Evolutionary conservation across 2,888 invertebrate species (phyloP).

Genomic region (Lasioglossum lativentre): DNA sequence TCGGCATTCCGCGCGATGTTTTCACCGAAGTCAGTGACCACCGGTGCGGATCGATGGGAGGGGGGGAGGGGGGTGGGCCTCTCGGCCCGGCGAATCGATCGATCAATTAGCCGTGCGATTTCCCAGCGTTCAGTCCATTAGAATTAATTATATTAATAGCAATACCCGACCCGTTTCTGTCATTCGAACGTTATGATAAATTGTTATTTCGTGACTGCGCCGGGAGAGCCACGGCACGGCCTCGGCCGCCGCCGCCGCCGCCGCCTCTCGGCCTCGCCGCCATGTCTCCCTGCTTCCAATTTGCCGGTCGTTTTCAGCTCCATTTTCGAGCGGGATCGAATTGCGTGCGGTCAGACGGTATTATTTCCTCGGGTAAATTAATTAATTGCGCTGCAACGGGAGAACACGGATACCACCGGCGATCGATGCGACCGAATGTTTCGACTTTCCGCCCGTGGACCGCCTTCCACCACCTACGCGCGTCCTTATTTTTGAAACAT

Average conservation of each 20-base stretch:
- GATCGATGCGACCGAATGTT: conserved; percentile 44
- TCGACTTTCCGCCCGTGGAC: conserved; percentile 37
- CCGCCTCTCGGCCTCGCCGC: conserved; percentile 3
- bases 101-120: conserved; percentile 61
- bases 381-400: conserved; percentile 60
- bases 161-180: conserved; percentile 60
- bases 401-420: conserved; percentile 23
- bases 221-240: background rate
- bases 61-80: background rate
- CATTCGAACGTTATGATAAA: conserved; percentile 61
- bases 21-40: background rate
- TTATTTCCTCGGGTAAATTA: conserved; percentile 66
- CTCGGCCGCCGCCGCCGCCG: background rate
- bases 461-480: background rate
- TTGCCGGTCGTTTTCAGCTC: conserved; percentile 57
- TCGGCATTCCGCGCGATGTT: background rate
- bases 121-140: conserved; percentile 61
- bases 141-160: conserved; percentile 69
- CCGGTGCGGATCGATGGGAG: background rate
- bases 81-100: conserved; percentile 55
- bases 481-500: background rate
- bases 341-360: conserved; percentile 53
- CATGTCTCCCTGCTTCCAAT: conserved; percentile 37
- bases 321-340: conserved; percentile 53
- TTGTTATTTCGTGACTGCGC: conserved; percentile 59